These are phyloP conservation scores for Monomorium pharaonis DNA, from an alignment of 1,140 invertebrate species.

Conservation along the genomic window DNA sequence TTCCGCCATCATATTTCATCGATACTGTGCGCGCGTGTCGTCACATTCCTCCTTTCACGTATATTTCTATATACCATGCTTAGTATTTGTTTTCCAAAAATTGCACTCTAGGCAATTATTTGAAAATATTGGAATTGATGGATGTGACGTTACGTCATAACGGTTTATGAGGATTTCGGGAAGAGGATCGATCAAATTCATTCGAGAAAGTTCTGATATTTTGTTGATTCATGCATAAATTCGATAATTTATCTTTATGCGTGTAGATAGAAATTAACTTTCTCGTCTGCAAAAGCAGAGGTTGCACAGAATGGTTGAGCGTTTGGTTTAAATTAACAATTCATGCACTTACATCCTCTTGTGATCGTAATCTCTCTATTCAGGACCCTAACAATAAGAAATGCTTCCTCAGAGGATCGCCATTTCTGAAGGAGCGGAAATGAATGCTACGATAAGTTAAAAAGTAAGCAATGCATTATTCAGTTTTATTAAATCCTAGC, in stretches of 20 bases:
- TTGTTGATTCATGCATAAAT: not conserved
- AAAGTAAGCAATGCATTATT: conserved; percentile 62
- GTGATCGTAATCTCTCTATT: conserved; percentile 50
- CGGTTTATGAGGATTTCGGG: not conserved
- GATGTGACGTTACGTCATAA: conserved; percentile 7
- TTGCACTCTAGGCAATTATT: conserved; percentile 48
- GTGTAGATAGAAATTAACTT: not conserved
- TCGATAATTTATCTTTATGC: not conserved
- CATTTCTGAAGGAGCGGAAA: conserved; percentile 27
- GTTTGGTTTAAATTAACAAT: conserved; percentile 51
- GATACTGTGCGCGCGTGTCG: conserved; percentile 13
- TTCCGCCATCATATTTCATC: conserved; percentile 58
- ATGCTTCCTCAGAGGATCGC: conserved; percentile 31
- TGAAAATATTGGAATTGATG: conserved; percentile 45
- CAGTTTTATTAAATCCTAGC: conserved; percentile 57
- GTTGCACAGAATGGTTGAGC: conserved; percentile 8
- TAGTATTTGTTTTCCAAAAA: conserved; percentile 43
- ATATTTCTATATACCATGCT: not conserved
- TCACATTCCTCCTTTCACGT: not conserved
- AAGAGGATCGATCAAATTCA: not conserved
- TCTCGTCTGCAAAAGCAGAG: not conserved
- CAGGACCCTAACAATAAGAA: conserved; percentile 57
- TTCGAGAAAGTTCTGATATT: not conserved
- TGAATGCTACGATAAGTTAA: conserved; percentile 58
- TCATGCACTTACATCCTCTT: conserved; percentile 37